Evolutionary conservation across 2,113 vertebrate species (phyloP).

Genomic region (Perognathus longimembris): DNA sequence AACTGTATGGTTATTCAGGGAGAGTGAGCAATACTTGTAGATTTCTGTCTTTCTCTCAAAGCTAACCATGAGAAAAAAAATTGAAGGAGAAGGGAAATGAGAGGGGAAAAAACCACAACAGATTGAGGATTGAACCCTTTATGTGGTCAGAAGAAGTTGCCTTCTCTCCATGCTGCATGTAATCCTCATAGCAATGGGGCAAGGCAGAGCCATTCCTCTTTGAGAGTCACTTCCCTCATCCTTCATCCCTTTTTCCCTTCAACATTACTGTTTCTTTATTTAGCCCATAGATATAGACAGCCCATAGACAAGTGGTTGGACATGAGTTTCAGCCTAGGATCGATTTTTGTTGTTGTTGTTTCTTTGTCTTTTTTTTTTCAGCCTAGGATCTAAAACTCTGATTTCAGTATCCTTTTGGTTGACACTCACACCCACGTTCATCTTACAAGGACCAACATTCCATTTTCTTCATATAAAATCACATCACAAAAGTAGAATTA

Average conservation of each 20-base stretch:
- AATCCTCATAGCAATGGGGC: not conserved
- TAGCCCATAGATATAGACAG: no score
- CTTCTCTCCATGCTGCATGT: not conserved
- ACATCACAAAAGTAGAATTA: not conserved
- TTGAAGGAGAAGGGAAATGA: not conserved
- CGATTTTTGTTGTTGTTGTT: no score
- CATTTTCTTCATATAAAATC: not conserved
- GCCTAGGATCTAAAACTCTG: no score
- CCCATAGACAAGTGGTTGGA: no score
- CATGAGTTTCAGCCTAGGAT: no score
- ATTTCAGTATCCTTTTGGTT: slow-evolving; percentile 90
- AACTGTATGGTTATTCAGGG: not conserved
- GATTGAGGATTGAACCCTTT: not conserved
- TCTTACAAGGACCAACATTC: slow-evolving; percentile 81
- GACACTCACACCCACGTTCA: slow-evolving; percentile 92
- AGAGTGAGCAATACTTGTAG: not conserved
- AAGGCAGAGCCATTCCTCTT: not conserved
- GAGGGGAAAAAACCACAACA: not conserved
- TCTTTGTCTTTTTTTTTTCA: no score
- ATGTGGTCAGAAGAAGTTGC: not conserved
- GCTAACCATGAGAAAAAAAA: not conserved
- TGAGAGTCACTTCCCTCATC: not conserved
- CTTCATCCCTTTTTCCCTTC: not conserved
- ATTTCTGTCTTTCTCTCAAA: slow-evolving; percentile 10
- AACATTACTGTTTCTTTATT: no score